Base-by-base conservation (phyloP, 1,140 invertebrate species). In the Ditylenchus dipsaci region DNA sequence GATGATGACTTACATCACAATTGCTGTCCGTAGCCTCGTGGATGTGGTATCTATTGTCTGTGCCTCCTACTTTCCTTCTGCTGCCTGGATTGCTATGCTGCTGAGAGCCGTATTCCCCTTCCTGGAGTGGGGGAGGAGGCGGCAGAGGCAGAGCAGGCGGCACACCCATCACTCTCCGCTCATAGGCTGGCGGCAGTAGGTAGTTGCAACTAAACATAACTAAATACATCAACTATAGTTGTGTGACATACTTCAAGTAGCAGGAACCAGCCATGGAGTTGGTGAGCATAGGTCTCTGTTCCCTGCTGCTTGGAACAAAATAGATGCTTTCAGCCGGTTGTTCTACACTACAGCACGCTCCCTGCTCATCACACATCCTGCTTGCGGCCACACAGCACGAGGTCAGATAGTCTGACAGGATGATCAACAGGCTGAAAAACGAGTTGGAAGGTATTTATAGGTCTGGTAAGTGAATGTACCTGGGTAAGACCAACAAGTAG, bases 291-390 rank as follows among this genome's bases (percentile, higher is more conserved):
- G 33, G 33, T 38, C 33, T 38, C 33, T 38, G 33, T 11, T 11
- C 3, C n/a, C 29, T 19, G 17, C 59, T 42, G 21, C 49, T 21
- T 3, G 67, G 76, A 38, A 76, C 69, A 58, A 73, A 76, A 45
- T 77, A 76, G 57, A 77, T 66, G 62, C 67, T 73, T 30, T 76
- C 72, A 17, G 65, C 63, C 33, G 67, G 63, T 47, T 75, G 74
- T 15, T 76, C 71, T 3, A 73, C 63, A 21, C 53, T 64, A 27
- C 61, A 59, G 29, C 42, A 64, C 19, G 59, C 63, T 33, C 47
- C 70, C 26, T 78, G 63, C 58, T 77, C 75, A 42, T 74, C 73
- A 59, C 75, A 76, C 26, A 69, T 29, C 45, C 62, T 45, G 43
- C 66, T 53, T 23, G 58, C 30, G 27, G 43, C 42, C 11, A n/a